These are phyloP conservation scores for Drosophila falleni DNA, from an alignment of 2,888 invertebrate species.

Conservation along the genomic window DNA sequence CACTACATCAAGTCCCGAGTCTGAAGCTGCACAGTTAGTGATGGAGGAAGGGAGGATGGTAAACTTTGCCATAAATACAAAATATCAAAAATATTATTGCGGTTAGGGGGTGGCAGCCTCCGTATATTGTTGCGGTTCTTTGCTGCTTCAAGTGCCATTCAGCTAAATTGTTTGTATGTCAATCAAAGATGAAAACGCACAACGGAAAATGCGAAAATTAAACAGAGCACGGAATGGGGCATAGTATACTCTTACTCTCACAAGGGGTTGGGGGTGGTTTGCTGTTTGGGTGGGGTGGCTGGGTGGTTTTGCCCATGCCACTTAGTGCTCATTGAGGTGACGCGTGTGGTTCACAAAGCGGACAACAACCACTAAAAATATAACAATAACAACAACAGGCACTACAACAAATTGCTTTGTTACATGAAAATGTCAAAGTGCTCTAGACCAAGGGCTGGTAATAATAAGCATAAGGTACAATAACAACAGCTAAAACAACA, in stretches of 20 bases:
- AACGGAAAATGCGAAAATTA: slow-evolving; percentile 83
- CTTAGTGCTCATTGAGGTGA: slow-evolving; percentile 76
- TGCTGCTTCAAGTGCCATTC: slow-evolving; percentile 73
- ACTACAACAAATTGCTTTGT: slow-evolving; percentile 75
- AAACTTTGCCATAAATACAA: slow-evolving; percentile 73
- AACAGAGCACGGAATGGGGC: slow-evolving; percentile 55
- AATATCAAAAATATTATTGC: slow-evolving; percentile 68
- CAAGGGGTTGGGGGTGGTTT: not conserved
- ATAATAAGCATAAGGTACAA: slow-evolving; percentile 64
- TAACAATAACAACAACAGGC: slow-evolving; percentile 43
- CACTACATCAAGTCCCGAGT: slow-evolving; percentile 58
- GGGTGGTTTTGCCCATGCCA: slow-evolving; percentile 46
- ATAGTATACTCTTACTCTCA: not conserved
- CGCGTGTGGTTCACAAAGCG: slow-evolving; percentile 64
- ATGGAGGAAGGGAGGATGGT: not conserved
- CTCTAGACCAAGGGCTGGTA: slow-evolving; percentile 52
- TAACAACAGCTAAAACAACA: slow-evolving; percentile 41
- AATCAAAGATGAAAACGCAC: slow-evolving; percentile 80
- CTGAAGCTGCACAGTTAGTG: slow-evolving; percentile 2
- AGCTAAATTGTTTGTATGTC: slow-evolving; percentile 82
- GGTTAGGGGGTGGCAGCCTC: slow-evolving; percentile 52
- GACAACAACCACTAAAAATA: slow-evolving; percentile 46
- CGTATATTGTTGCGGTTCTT: slow-evolving; percentile 59
- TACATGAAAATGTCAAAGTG: slow-evolving; percentile 73
- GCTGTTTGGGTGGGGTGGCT: too few species aligned